These are phyloP conservation scores for Geotrupes spiniger DNA, from an alignment of 2,888 invertebrate genomes.

Conservation along the genomic window DNA sequence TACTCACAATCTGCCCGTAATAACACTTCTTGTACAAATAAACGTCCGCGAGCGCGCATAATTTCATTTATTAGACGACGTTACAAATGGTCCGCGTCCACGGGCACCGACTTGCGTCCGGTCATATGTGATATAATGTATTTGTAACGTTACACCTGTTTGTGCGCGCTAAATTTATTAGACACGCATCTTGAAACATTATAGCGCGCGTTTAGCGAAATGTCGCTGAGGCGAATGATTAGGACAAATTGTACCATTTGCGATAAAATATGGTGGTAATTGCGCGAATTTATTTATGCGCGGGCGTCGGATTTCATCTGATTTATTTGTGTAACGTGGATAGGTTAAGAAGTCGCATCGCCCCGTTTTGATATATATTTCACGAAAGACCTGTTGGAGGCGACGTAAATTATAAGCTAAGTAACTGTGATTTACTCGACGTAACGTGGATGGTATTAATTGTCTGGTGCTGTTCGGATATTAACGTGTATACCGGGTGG, in stretches of 20 bases:
- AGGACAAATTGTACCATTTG: constrained; percentile 34
- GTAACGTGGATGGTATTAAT: too few species aligned
- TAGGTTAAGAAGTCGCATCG: too few species aligned
- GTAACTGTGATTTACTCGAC: too few species aligned
- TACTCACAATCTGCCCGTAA: constrained; percentile 1
- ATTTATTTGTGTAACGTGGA: constrained; percentile 6
- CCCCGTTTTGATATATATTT: too few species aligned
- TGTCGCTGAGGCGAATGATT: constrained; percentile 25
- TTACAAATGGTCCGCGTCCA: constrained; percentile 19
- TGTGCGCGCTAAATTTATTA: constrained; percentile 28
- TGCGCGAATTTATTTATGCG: constrained; percentile 28
- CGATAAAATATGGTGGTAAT: constrained; percentile 29
- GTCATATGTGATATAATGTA: constrained; percentile 11
- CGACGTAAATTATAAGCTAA: too few species aligned
- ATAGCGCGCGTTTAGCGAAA: constrained; percentile 30
- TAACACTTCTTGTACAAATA: background rate
- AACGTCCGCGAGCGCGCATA: background rate
- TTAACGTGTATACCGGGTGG: too few species aligned
- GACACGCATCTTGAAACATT: constrained; percentile 28
- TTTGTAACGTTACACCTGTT: constrained; percentile 30
- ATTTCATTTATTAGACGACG: constrained; percentile 4
- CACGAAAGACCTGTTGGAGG: too few species aligned
- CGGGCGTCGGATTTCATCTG: constrained; percentile 15
- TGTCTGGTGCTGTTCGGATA: too few species aligned
- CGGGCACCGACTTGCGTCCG: constrained; percentile 6